Percentiles rank a stretch among this genome's conserved stretches.
Conservation (phyloP, 2,888 invertebrate genomes). For the Xestoiulus laeticollis region DNA sequence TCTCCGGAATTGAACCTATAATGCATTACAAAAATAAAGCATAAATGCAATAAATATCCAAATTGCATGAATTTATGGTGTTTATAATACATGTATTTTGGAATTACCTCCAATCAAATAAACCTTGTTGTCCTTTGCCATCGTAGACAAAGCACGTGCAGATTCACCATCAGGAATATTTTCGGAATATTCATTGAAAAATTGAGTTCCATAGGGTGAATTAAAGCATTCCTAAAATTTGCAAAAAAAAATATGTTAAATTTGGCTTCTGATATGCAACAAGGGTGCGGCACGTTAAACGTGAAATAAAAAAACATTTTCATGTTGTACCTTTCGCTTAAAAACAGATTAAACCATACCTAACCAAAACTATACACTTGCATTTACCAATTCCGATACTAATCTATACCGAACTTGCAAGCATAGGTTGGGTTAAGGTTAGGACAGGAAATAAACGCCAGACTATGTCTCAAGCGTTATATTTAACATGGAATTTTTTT, state of each 20-base stretch:
- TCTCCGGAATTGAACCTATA: slow-evolving; percentile 83
- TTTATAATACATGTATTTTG: neutral
- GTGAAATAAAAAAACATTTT: too few relatives aligned
- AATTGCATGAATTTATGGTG: neutral
- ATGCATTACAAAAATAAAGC: neutral
- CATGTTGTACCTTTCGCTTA: too few relatives aligned
- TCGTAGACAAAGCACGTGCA: slow-evolving; percentile 72
- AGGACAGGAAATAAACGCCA: too few relatives aligned
- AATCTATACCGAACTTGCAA: too few relatives aligned
- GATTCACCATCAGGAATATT: slow-evolving; percentile 82
- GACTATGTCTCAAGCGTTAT: too few relatives aligned
- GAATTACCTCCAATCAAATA: slow-evolving; percentile 79
- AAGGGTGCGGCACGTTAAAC: too few relatives aligned
- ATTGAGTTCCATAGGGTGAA: slow-evolving; percentile 85
- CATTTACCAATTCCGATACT: too few relatives aligned
- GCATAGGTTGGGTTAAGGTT: too few relatives aligned
- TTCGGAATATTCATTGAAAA: slow-evolving; percentile 86
- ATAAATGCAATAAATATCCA: neutral
- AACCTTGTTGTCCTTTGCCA: slow-evolving; percentile 79
- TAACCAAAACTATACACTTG: neutral
- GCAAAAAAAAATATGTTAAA: neutral
- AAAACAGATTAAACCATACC: neutral
- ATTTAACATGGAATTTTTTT: too few relatives aligned
- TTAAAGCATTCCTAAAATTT: slow-evolving; percentile 83
- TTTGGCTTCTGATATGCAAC: neutral